A percentile compares a stretch with the other conserved stretches of the same genome.
Conservation (phyloP, 2,113 vertebrate genomes). For the Nibea albiflora region DNA sequence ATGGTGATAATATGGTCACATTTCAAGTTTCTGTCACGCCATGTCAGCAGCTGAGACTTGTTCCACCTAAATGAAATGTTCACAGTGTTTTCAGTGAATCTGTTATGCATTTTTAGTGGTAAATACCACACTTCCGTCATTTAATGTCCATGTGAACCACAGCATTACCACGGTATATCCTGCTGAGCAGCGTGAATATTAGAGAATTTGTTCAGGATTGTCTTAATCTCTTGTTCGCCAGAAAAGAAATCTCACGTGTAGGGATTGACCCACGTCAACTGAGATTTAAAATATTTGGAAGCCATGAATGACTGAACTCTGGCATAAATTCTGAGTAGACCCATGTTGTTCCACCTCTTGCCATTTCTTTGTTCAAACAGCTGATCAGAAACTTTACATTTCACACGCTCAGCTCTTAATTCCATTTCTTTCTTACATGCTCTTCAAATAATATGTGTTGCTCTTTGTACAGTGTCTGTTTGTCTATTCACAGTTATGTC, state of each 20-base stretch:
- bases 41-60: constrained; percentile 12
- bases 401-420: constrained; percentile 29
- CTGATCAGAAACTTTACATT: constrained; percentile 8
- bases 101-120: constrained; percentile 25
- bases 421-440: neutral
- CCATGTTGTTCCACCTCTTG: neutral
- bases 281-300: constrained; percentile 35
- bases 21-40: constrained; percentile 1
- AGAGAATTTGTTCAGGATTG: constrained; percentile 42
- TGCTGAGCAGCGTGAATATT: neutral
- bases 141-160: constrained; percentile 25
- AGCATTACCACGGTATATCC: constrained; percentile 12
- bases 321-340: neutral
- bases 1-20: neutral
- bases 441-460: neutral
- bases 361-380: constrained; percentile 3
- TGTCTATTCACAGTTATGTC: constrained; percentile 35
- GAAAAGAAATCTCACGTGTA: constrained; percentile 19
- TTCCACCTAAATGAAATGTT: constrained; percentile 25
- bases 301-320: constrained; percentile 25
- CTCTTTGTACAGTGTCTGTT: constrained; percentile 4
- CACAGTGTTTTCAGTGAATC: constrained; percentile 24
- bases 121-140: constrained; percentile 13
- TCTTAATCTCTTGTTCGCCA: constrained; percentile 45
- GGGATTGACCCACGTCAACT: constrained; percentile 8